phyloP scores from a whole-genome alignment of 2,797 vertebrate species.

The Lepidocolaptes lacrymiger region DNA sequence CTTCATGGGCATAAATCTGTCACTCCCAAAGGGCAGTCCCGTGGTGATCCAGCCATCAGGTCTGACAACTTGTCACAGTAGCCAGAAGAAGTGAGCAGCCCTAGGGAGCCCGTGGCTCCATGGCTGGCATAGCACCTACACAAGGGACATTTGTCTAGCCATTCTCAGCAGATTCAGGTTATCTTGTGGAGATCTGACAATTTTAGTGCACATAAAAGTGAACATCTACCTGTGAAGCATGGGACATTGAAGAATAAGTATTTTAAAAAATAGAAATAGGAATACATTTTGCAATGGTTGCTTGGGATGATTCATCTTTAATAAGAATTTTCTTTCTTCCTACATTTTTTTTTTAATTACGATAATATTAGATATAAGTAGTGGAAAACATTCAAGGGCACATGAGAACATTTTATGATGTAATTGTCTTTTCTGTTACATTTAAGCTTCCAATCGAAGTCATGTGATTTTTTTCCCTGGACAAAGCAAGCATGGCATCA shows the following conservation, averaged over 20 bases:
- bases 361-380: neutral
- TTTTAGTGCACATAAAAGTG: neutral
- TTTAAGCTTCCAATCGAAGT: neutral
- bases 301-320: neutral
- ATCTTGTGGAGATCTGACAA: neutral
- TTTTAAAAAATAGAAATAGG: too few species aligned
- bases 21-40: neutral
- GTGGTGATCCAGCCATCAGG: neutral
- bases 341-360: neutral
- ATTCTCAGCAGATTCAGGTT: neutral
- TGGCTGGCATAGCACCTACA: neutral
- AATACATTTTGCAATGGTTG: neutral
- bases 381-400: neutral
- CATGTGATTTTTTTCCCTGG: neutral
- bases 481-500: neutral
- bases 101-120: accelerated
- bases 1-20: neutral
- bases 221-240: neutral
- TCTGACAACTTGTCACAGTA: neutral
- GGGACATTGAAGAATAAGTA: neutral
- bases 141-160: accelerated
- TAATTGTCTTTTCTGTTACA: accelerated
- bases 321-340: neutral
- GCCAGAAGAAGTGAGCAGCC: neutral
- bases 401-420: neutral